Evolutionary conservation across 2,113 vertebrate species (phyloP), one percentile per base, ranked within the genome.

Genomic region (Rhombomys opimus): DNA sequence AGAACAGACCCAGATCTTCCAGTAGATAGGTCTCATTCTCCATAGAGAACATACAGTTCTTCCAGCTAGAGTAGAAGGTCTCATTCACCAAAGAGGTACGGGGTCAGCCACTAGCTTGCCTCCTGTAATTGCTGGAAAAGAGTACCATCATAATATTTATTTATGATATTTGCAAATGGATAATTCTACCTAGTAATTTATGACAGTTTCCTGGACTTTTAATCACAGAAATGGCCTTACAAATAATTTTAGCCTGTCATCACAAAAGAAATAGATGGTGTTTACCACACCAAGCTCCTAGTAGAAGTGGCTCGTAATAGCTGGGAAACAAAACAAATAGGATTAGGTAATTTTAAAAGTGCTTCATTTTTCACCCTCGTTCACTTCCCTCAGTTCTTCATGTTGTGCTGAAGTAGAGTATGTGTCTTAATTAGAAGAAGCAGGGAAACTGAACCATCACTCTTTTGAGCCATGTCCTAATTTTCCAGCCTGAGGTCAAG

Each of bases 401-500:
- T 77, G 50, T 68, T 92, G 46, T 91, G 30, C 63, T 89, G 57
- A 96, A 91, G 90, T 22, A 91, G 78, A 96, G 91, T 96, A 92
- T 94, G 97, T 92, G 78, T 94, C 95, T 97, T 97, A 96, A 97
- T 98, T 97, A 95, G 95, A 95, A 96, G 92, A 97, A 96, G 65
- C 38, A 68, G 84, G 91, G 86, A 97, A 97, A 96, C 92, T 96
- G 81, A 95, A 41, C 75, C 75, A 95, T 97, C 95, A 87, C 96
- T 97, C 91, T 96, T 85, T 96, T 2, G 94, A 97, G 91, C 89
- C 87, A 87, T 95, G 82, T 63, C 67, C 75, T 94, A 90, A 96
- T 90, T 94, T 50, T 95, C 70, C 46, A 84, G 70, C 41, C 78
- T 0, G 23, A 95, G 78, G 92, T 97, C 95, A 95, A 73, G 92